Percentiles rank a stretch among this genome's conserved stretches.
Evolutionary conservation across 2,888 invertebrate species (phyloP).

Genomic region (Chloroclysta siterata): DNA sequence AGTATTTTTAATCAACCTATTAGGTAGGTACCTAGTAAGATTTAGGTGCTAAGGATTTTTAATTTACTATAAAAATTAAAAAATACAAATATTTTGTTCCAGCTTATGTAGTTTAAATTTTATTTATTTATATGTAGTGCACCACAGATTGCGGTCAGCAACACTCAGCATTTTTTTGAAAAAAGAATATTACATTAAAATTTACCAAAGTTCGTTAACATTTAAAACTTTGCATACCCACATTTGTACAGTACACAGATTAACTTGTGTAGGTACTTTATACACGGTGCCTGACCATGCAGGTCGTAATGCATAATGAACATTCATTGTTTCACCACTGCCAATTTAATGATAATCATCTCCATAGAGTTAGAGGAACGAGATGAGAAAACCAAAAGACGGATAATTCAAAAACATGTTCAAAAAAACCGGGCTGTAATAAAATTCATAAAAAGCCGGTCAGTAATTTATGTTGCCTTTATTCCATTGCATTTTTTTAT

Average conservation of each 20-base stretch:
- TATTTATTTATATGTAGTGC: neutral
- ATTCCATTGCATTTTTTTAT: no score
- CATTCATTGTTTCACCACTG: conserved; percentile 42
- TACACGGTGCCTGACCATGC: conserved; percentile 59
- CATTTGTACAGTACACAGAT: conserved; percentile 30
- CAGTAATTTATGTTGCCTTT: neutral
- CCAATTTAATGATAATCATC: conserved; percentile 43
- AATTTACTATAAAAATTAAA: no score
- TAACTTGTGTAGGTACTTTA: conserved; percentile 40
- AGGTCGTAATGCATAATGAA: conserved; percentile 50
- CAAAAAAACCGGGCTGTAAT: conserved; percentile 11
- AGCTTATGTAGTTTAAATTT: no score
- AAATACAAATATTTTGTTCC: no score
- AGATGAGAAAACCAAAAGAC: conserved; percentile 20
- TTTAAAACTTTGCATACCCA: conserved; percentile 40
- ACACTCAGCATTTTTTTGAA: neutral
- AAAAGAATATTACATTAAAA: neutral
- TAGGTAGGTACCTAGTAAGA: no score
- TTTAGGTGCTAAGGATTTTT: no score
- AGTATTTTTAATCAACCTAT: no score
- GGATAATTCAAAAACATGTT: conserved; percentile 7
- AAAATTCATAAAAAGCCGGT: neutral
- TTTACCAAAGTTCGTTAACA: conserved; percentile 32
- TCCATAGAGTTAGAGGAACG: conserved; percentile 24
- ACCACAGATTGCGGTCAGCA: neutral